Conservation (phyloP, 2,113 vertebrate genomes). For the Bambusicola thoracicus region DNA sequence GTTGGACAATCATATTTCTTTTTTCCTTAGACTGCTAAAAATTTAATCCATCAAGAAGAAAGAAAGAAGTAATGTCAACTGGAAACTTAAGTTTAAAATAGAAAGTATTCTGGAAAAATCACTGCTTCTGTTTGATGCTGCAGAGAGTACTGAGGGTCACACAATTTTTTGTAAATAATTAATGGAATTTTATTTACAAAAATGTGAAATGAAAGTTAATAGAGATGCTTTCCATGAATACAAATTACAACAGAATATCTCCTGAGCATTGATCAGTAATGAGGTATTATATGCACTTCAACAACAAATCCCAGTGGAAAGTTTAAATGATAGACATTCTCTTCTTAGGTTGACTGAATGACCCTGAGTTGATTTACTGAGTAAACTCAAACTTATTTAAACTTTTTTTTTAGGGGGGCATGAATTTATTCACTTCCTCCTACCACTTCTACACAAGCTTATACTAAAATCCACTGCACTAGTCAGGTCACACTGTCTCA, state of each 20-base stretch:
- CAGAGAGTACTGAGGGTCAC: constrained; percentile 1
- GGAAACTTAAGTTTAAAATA: neutral
- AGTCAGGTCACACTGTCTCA: neutral
- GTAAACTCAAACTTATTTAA: constrained; percentile 19
- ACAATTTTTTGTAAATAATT: constrained; percentile 44
- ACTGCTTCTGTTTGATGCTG: constrained; percentile 3
- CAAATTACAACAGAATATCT: constrained; percentile 33
- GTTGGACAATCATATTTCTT: neutral
- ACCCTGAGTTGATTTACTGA: neutral
- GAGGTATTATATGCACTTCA: constrained; percentile 46
- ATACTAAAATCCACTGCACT: neutral
- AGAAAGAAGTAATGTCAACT: neutral
- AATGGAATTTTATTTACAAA: constrained; percentile 58
- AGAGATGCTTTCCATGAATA: constrained; percentile 19
- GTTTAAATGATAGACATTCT: constrained; percentile 45
- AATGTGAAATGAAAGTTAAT: constrained; percentile 4
- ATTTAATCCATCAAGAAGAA: neutral
- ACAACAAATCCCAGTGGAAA: constrained; percentile 48
- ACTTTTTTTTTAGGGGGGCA: neutral
- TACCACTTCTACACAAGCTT: neutral
- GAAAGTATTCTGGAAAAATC: neutral
- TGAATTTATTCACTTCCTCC: neutral
- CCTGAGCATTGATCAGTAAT: constrained; percentile 52
- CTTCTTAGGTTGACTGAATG: constrained; percentile 30
- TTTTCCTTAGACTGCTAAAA: neutral